These are phyloP conservation scores for Turritopsis rubra DNA, from an alignment of 30 jellyfish, hydroid and myxozoan genomes.

Conservation along the genomic window DNA sequence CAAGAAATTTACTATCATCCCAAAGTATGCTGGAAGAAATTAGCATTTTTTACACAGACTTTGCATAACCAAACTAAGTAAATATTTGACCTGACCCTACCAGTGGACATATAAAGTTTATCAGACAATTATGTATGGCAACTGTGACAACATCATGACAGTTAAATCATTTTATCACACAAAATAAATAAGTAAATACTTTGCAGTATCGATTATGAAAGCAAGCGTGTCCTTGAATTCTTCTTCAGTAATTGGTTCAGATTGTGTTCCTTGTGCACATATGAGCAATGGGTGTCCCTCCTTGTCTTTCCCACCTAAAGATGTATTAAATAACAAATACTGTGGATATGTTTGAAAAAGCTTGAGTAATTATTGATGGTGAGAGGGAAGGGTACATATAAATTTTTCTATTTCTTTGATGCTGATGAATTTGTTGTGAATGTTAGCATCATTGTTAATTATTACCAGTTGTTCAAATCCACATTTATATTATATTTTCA, in stretches of 20 bases:
- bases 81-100: too few relatives aligned
- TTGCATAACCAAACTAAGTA: constrained; percentile 14
- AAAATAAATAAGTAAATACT: too few relatives aligned
- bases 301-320: constrained; percentile 80
- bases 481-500: too few relatives aligned
- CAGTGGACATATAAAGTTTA: too few relatives aligned
- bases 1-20: constrained; percentile 43
- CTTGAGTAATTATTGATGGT: not conserved
- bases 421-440: too few relatives aligned
- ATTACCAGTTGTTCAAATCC: too few relatives aligned
- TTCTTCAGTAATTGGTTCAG: constrained; percentile 37
- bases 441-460: too few relatives aligned
- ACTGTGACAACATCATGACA: too few relatives aligned
- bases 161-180: too few relatives aligned
- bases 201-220: constrained; percentile 42
- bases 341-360: not conserved
- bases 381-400: too few relatives aligned
- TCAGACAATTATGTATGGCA: too few relatives aligned
- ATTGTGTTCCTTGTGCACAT: constrained; percentile 39
- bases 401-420: too few relatives aligned
- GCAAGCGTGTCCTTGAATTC: constrained; percentile 55
- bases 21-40: constrained; percentile 40
- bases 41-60: constrained; percentile 23
- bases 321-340: not conserved
- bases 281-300: constrained; percentile 73